Evolutionary conservation across 2,888 invertebrate genomes (phyloP), one percentile per base, ranked within the genome.

Genomic region (Lasioglossum lativentre): DNA sequence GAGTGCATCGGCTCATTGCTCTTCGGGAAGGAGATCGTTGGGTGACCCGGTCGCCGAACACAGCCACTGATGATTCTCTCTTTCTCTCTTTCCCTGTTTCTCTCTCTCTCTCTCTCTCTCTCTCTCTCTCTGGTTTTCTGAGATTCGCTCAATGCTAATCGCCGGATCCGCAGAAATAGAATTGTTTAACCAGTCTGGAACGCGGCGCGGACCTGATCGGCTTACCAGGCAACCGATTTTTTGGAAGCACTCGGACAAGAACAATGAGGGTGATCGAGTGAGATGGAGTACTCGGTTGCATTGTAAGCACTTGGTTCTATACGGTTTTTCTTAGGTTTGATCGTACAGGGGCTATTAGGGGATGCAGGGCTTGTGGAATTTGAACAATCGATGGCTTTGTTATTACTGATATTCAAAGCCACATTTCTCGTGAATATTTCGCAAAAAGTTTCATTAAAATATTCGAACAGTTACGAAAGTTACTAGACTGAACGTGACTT

Each of bases 1-100:
- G 83, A 42, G 52, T 72, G 76, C 66, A 73, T 73, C 76, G 42
- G 45, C 30, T 47, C 66, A 27, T 40, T 14, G 77, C 77, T 70
- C 34, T 38, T 38, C 40, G 40, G 16, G 34, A 59, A 59, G 59
- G 16, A 23, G 42, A 76, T 66, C 45, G 38, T 27, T 27, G 16
- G 40, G n/a, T 30, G 78, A 78, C 78, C 42, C 16, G 47, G 38
- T 38, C 38, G 34, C 66, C 23, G 52, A 70, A 77, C 77, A 38
- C 68, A 68, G 63, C n/a, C 56, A 23, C 56, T n/a, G 56, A 56
- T 56, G 10, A 56, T 56, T 1, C n/a, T 56, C 56, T 10, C 12
- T n/a, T 8, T n/a, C 56, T 56, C n/a, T 4, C 56, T n/a, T n/a
- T n/a, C n/a, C n/a, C n/a, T n/a, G n/a, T n/a, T n/a, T 12, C n/a